Conservation (phyloP, 92 coral and sea anemone genomes). For the Blastomussa wellsi region DNA sequence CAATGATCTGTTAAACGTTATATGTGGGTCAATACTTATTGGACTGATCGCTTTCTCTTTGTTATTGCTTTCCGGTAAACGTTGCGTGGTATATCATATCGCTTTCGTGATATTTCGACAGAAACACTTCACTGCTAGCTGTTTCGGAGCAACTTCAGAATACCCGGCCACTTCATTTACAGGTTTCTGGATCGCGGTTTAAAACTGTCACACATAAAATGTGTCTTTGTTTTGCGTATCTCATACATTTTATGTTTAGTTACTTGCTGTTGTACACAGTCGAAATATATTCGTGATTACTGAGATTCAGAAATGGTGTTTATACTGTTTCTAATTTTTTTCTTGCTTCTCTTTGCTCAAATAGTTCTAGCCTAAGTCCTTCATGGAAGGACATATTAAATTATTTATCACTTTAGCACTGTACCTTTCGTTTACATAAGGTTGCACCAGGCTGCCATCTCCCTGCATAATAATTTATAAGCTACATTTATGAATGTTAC, state of each 20-base stretch:
- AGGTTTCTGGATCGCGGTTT: background rate
- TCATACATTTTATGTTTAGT: background rate
- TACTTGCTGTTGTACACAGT: background rate
- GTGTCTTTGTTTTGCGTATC: background rate
- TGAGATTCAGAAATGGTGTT: too few species aligned
- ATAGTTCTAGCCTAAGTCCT: background rate
- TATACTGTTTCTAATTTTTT: background rate
- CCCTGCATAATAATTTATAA: background rate
- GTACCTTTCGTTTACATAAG: background rate
- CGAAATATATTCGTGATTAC: background rate
- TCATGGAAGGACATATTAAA: background rate
- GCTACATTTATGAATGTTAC: background rate
- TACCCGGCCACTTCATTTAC: too few species aligned
- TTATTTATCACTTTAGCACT: constrained; percentile 1
- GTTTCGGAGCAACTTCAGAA: too few species aligned
- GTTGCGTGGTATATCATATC: background rate
- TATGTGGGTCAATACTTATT: background rate
- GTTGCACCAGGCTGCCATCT: background rate
- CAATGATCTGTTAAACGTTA: background rate
- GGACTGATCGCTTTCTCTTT: constrained; percentile 1
- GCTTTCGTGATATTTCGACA: background rate
- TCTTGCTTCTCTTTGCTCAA: background rate
- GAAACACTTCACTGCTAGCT: background rate
- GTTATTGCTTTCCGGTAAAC: background rate
- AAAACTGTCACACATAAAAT: background rate